Conservation (phyloP, 2,113 vertebrate genomes). For the Pogona vitticeps region DNA sequence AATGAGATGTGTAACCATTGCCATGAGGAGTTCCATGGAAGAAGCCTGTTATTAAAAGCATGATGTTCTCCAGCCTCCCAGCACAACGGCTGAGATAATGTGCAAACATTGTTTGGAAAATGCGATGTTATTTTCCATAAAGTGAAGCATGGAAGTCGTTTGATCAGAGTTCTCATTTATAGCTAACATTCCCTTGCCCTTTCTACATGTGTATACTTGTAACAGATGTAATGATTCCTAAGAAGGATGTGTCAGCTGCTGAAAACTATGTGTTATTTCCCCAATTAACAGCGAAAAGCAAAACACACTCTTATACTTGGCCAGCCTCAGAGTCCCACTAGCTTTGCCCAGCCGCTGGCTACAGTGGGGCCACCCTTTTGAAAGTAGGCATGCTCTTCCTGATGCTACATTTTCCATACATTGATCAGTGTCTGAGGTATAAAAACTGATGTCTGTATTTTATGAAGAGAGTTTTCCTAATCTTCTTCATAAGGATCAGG, state of each 20-base stretch:
- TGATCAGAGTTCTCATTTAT: not conserved
- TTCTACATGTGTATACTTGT: not conserved
- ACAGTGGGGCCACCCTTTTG: too few relatives aligned
- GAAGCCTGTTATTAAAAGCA: not conserved
- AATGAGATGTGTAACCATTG: not conserved
- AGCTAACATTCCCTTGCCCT: not conserved
- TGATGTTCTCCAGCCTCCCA: not conserved
- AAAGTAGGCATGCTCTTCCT: too few relatives aligned
- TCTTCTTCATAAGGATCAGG: too few relatives aligned
- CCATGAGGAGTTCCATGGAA: not conserved
- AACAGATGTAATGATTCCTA: not conserved
- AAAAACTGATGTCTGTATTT: too few relatives aligned
- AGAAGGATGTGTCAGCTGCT: not conserved
- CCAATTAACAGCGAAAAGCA: not conserved
- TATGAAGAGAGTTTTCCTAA: too few relatives aligned
- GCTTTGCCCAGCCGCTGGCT: too few relatives aligned
- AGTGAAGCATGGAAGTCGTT: not conserved
- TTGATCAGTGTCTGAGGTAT: too few relatives aligned
- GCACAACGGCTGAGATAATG: not conserved
- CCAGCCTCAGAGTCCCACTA: not conserved
- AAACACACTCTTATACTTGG: not conserved
- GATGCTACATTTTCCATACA: too few relatives aligned
- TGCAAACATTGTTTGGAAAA: conserved; percentile 13
- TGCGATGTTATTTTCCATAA: conserved; percentile 23
- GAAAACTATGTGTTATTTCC: accelerated